Conservation (phyloP, 1,140 invertebrate genomes). For the Hyposmocoma kahamanoa region DNA sequence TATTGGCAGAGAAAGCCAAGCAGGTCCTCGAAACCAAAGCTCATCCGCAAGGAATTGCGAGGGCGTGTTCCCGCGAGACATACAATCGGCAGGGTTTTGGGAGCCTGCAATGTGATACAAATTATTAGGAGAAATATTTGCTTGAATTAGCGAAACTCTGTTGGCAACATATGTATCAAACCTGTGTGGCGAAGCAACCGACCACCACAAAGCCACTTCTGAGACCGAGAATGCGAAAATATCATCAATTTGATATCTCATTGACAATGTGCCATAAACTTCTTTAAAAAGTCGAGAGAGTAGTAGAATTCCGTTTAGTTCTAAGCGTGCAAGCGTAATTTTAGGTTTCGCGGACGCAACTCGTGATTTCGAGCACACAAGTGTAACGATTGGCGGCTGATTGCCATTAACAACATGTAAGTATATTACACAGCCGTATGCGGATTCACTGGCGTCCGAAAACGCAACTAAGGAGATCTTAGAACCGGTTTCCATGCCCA, state of each 20-base stretch:
- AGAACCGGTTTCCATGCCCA: constrained; percentile 11
- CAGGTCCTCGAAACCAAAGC: constrained; percentile 32
- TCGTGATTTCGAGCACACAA: constrained; percentile 17
- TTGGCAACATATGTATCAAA: constrained; percentile 56
- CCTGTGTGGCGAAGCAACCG: constrained; percentile 19
- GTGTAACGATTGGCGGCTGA: constrained; percentile 6
- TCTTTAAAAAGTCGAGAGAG: constrained; percentile 11
- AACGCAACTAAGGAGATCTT: constrained; percentile 14
- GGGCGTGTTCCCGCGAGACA: constrained; percentile 35
- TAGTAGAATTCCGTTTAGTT: constrained; percentile 15
- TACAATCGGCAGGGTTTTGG: constrained; percentile 61
- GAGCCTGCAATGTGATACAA: constrained; percentile 47
- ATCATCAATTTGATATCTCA: constrained; percentile 13
- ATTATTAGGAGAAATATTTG: constrained; percentile 11
- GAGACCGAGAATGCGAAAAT: constrained; percentile 14
- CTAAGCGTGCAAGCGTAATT: constrained; percentile 12
- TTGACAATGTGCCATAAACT: constrained; percentile 10
- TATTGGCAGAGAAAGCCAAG: constrained; percentile 6
- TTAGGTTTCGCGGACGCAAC: constrained; percentile 20
- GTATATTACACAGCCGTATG: constrained; percentile 16
- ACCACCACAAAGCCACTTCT: constrained; percentile 22
- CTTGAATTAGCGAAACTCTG: constrained; percentile 49
- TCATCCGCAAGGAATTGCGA: constrained; percentile 21
- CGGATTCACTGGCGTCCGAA: constrained; percentile 19
- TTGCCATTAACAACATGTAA: constrained; percentile 12